phyloP scores from a whole-genome alignment of 53 echinoderm and acorn worm species.

The Stichopus horrens region DNA sequence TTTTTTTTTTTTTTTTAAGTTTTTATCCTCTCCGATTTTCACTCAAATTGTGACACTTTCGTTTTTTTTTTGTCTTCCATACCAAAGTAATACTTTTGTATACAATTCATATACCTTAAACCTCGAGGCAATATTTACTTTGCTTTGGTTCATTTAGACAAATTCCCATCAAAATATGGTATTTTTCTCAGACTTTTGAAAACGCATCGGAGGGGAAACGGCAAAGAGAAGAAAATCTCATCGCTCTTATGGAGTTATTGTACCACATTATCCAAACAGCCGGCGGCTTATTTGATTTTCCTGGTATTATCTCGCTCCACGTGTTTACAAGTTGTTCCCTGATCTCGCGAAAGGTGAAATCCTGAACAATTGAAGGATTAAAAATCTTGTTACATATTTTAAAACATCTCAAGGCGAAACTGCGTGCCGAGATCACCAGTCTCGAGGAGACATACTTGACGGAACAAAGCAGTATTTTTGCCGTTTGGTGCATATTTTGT shows the following conservation, averaged over 20 bases:
- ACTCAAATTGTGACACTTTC: background rate
- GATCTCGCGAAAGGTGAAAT: background rate
- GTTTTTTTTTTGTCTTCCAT: background rate
- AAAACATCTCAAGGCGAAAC: conserved; percentile 21
- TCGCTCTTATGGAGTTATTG: background rate
- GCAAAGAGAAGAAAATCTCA: background rate
- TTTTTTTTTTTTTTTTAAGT: too few species aligned
- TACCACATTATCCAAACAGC: conserved; percentile 28
- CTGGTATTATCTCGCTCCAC: background rate
- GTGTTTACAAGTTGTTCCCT: conserved; percentile 15
- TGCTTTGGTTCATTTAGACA: conserved; percentile 27
- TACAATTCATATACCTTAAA: background rate
- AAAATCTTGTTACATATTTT: conserved; percentile 24
- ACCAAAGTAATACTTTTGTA: background rate
- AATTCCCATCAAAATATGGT: conserved; percentile 21
- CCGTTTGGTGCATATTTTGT: too few species aligned
- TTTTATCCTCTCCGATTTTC: background rate
- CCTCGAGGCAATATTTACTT: conserved; percentile 33
- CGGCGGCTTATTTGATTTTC: conserved; percentile 23
- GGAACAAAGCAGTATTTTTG: conserved; percentile 3
- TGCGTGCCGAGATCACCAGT: background rate
- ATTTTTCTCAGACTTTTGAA: conserved; percentile 31
- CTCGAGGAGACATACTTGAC: background rate
- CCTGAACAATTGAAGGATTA: conserved; percentile 27
- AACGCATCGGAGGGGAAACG: conserved; percentile 1